phyloP scores from a whole-genome alignment of 2,888 invertebrate genomes.

The Drosophila macrospina region DNA sequence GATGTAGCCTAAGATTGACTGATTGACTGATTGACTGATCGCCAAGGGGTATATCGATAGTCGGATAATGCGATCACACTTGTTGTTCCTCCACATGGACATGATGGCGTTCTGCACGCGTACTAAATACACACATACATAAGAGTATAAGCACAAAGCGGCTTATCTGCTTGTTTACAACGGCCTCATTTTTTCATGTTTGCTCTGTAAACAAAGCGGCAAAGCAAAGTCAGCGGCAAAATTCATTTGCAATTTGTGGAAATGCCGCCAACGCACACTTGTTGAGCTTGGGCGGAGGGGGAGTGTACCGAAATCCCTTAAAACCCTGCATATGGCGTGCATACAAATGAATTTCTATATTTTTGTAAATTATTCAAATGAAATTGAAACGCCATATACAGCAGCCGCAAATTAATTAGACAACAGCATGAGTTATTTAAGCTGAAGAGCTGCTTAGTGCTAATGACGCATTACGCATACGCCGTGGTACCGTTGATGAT shows the following conservation, averaged over 20 bases:
- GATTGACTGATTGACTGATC: neutral
- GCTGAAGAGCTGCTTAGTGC: conserved; percentile 13
- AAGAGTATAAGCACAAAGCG: conserved; percentile 33
- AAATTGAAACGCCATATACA: conserved; percentile 64
- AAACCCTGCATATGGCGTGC: conserved; percentile 45
- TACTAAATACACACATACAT: conserved; percentile 32
- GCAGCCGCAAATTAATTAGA: conserved; percentile 60
- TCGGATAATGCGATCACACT: conserved; percentile 18
- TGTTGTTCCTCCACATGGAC: conserved; percentile 4
- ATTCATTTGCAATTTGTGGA: conserved; percentile 66
- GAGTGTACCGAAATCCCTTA: conserved; percentile 19
- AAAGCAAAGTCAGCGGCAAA: conserved; percentile 55
- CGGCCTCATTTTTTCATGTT: conserved; percentile 67
- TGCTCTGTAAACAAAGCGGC: conserved; percentile 61
- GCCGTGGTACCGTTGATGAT: conserved; percentile 30
- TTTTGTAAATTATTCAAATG: conserved; percentile 41
- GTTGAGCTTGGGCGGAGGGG: conserved; percentile 58
- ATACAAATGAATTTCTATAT: conserved; percentile 23
- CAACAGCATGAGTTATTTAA: conserved; percentile 3
- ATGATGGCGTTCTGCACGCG: conserved; percentile 27
- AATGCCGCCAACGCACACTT: conserved; percentile 59
- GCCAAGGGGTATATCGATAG: conserved; percentile 19
- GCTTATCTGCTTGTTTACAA: conserved; percentile 80
- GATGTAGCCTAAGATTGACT: neutral
- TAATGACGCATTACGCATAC: conserved; percentile 62